Conservation (phyloP, 2,888 invertebrate genomes). For the Drosophila mimica region DNA sequence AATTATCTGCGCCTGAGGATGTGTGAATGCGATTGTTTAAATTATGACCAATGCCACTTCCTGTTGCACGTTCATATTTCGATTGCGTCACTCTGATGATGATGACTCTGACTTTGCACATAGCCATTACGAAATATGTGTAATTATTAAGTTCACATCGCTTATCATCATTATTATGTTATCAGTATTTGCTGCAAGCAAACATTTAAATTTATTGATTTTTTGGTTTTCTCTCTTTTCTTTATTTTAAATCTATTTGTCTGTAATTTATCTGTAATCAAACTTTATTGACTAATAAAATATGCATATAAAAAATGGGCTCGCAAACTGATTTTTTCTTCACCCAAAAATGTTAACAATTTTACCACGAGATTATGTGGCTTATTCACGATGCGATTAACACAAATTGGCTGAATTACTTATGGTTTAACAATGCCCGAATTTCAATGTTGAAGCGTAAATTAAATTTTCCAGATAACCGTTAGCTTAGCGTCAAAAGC, state of each 20-base stretch:
- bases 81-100: constrained; percentile 32
- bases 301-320: not conserved
- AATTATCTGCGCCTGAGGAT: constrained; percentile 75
- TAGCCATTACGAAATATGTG: not conserved
- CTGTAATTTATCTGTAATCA: not conserved
- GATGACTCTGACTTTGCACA: constrained; percentile 19
- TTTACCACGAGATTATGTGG: not conserved
- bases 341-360: not conserved
- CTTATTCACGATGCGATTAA: not conserved
- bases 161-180: not conserved
- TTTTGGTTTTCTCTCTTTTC: not conserved
- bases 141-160: not conserved
- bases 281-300: not conserved
- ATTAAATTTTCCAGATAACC: constrained; percentile 3
- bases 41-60: constrained; percentile 51
- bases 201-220: not conserved
- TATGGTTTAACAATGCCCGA: not conserved
- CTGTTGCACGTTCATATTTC: constrained; percentile 67
- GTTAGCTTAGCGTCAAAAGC: constrained; percentile 23
- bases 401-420: constrained; percentile 11
- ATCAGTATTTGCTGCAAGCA: not conserved
- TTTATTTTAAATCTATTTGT: not conserved
- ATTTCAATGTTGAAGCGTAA: not conserved
- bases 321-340: not conserved
- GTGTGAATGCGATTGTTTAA: constrained; percentile 73